Base-by-base conservation (phyloP, 2,888 invertebrate genomes). In the Amphipoea lucens region DNA sequence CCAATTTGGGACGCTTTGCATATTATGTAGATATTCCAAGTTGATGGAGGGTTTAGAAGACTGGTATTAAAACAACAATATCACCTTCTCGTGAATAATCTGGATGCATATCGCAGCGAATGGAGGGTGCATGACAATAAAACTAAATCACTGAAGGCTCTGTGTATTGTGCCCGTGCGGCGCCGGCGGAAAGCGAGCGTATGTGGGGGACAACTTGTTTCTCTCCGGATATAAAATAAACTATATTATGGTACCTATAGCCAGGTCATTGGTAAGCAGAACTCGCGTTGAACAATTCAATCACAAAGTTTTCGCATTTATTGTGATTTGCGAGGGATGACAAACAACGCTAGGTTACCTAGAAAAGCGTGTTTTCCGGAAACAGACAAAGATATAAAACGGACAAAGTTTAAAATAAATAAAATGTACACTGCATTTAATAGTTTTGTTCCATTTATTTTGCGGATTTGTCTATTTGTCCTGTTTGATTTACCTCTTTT, bases 141-240 rank as follows among this genome's bases (percentile, higher is more conserved):
- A 96, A 96, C 95, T 96, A 96, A 96, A 96, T 96, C 96, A 96
- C 95, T 91, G 79, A 94, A 95, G 94, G 92, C 95, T 93, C 90
- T 92, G 92, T 91, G 94, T 93, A 95, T 96, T 96, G 96, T 96
- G 93, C 93, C 92, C 91, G 92, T 91, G 91, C 94, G 96, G 96
- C 96, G 96, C 96, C 96, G 96, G 95, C 96, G 96, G 96, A 96
- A 96, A 95, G 94, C 94, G 92, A 92, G 91, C 96, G 92, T 96
- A 95, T 95, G 95, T 92, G 92, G 94, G 95, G 96, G 96, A 94
- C 94, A 95, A 95, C 94, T 94, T 94, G 93, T 93, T 93, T 92
- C 93, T 90, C 90, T 87, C 90, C 93, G 95, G 95, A 95, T 94
- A 96, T 96, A 94, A 95, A 96, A 94, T 95, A 94, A 94, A 94